Evolutionary conservation across 1,140 invertebrate species (phyloP).

Genomic region (Drosophila obscura): DNA sequence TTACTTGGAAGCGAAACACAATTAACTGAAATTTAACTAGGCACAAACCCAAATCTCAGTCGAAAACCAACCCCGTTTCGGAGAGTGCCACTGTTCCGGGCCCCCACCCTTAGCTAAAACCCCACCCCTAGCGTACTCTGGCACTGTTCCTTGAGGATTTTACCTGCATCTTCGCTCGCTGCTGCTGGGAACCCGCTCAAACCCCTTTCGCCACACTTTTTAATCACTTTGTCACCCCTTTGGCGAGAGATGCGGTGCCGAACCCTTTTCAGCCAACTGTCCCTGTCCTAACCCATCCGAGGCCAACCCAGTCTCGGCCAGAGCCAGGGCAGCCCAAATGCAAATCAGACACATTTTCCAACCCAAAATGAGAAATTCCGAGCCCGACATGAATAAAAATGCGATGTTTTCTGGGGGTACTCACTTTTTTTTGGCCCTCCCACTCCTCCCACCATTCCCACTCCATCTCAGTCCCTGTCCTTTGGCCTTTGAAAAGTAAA

Average conservation of each 20-base stretch:
- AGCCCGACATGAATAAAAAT: slow-evolving; percentile 50
- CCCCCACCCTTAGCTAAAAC: neutral
- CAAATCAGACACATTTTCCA: slow-evolving; percentile 74
- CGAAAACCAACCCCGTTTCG: slow-evolving; percentile 63
- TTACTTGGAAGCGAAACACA: slow-evolving; percentile 71
- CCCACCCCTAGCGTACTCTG: neutral
- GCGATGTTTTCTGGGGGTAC: slow-evolving; percentile 8
- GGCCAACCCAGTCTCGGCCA: no score
- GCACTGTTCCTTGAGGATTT: slow-evolving; percentile 32
- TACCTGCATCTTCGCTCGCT: slow-evolving; percentile 66
- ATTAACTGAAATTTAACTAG: slow-evolving; percentile 82
- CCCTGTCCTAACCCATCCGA: slow-evolving; percentile 4
- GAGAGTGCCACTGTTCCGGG: slow-evolving; percentile 24
- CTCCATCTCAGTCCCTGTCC: neutral
- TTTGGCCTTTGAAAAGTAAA: slow-evolving; percentile 38
- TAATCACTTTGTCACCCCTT: slow-evolving; percentile 80
- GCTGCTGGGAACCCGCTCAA: slow-evolving; percentile 1
- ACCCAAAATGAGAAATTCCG: slow-evolving; percentile 65
- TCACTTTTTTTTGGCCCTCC: neutral
- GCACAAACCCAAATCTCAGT: slow-evolving; percentile 39
- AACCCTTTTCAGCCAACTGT: slow-evolving; percentile 61
- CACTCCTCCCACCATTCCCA: neutral
- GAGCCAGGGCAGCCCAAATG: slow-evolving; percentile 46
- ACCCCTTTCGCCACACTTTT: slow-evolving; percentile 66
- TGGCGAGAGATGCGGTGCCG: slow-evolving; percentile 19